Evolutionary conservation across 1,140 invertebrate genomes (phyloP), one percentile per base, ranked within the genome.

Genomic region (Charaxes varanes): DNA sequence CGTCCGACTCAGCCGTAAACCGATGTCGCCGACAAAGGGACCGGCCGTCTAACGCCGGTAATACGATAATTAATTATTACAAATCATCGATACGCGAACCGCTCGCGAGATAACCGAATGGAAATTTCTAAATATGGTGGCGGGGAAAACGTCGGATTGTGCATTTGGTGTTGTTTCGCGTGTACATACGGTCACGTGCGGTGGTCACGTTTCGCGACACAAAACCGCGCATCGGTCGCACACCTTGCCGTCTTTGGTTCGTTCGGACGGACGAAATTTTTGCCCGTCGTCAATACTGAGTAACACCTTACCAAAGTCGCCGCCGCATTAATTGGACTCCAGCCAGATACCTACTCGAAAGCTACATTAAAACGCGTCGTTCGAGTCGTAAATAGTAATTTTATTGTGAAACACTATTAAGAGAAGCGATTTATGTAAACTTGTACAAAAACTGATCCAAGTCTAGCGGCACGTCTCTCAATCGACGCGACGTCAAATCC

Each of bases 61-160:
- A 79, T 79, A 78, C 70, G 62, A 55, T 74, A 72, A 80, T 82
- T 74, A 80, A 82, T 82, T 79, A 79, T 73, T 69, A 72, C 61
- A 71, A 70, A 82, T 77, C 59, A 59, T 56, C 59, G 23, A 23
- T 26, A 35, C 19, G 22, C 59, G 64, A 65, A 70, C 70, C 68
- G 62, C 57, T 63, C 37, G 51, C 37, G 53, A 68, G 70, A 69
- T 64, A 56, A 42, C 41, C 47, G 57, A 43, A 52, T 26, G 37
- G 47, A 40, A 30, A 41, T 61, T 56, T 63, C 42, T 50, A 52
- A 54, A 61, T 50, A 35, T 40, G 45, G 31, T 6, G 27, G 17
- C 15, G 18, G 10, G 10, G n/a, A 11, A 24, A 32, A 22, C 24
- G 48, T 43, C 40, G 43, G 41, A 43, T 24, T 52, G 27, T 34